Evolutionary conservation across 2,113 vertebrate species (phyloP).

Genomic region (Turnix velox): DNA sequence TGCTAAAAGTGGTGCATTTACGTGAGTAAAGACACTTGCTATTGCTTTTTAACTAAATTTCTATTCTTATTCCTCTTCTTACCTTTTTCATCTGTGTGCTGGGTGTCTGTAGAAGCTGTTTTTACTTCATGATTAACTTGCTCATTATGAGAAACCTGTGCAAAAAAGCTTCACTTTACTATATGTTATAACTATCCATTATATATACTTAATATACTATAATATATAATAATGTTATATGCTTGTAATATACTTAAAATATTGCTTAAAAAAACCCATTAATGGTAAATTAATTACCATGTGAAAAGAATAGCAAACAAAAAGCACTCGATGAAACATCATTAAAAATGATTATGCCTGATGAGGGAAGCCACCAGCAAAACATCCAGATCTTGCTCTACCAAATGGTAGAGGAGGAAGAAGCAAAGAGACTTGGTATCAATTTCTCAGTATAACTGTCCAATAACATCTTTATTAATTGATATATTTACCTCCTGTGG

Average conservation of each 20-base stretch:
- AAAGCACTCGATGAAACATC: background rate
- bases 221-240: background rate
- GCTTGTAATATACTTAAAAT: background rate
- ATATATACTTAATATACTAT: no score
- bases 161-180: slow-evolving; percentile 50
- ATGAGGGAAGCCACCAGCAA: background rate
- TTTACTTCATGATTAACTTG: slow-evolving; percentile 60
- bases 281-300: background rate
- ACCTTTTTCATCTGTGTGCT: slow-evolving; percentile 71
- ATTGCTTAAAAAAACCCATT: background rate
- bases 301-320: background rate
- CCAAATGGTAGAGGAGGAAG: background rate
- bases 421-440: background rate
- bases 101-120: slow-evolving; percentile 49
- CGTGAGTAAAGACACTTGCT: background rate
- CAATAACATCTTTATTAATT: background rate
- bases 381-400: background rate
- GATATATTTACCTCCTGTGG: slow-evolving; percentile 77
- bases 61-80: slow-evolving; percentile 10
- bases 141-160: slow-evolving; percentile 63
- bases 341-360: background rate
- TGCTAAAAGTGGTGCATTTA: background rate
- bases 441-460: background rate
- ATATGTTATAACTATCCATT: no score
- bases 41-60: background rate